Evolutionary conservation across 2,888 invertebrate genomes (phyloP).

Genomic region (Nematopogon swammerdamellus): DNA sequence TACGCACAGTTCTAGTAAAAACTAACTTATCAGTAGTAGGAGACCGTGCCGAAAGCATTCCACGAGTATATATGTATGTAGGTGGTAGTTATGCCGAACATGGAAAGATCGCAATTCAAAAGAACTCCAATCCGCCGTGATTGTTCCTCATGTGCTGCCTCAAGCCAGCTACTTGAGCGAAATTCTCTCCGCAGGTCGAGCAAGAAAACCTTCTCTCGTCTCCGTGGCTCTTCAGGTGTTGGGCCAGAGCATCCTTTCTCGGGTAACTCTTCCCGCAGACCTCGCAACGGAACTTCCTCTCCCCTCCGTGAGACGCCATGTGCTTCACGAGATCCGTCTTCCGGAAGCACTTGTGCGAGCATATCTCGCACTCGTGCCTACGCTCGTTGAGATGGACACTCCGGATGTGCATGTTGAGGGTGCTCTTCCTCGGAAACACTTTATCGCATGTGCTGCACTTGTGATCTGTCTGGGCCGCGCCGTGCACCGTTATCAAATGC

Average conservation of each 20-base stretch:
- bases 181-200: not conserved
- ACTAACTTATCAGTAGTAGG: no score
- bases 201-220: not conserved
- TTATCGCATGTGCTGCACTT: conserved; percentile 30
- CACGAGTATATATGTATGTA: no score
- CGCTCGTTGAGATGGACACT: conserved; percentile 39
- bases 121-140: not conserved
- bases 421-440: conserved; percentile 30
- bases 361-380: conserved; percentile 32
- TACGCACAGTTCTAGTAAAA: no score
- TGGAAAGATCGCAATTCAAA: no score
- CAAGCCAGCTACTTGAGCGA: not conserved
- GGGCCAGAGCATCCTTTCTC: conserved; percentile 55
- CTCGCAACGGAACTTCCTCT: conserved; percentile 52
- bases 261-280: conserved; percentile 57
- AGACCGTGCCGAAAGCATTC: no score
- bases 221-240: conserved; percentile 33
- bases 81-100: no score
- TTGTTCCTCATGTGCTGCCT: not conserved
- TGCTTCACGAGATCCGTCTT: conserved; percentile 41
- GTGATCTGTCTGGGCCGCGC: conserved; percentile 26
- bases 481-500: conserved; percentile 30
- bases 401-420: conserved; percentile 43
- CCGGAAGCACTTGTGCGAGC: conserved; percentile 33
- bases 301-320: conserved; percentile 52